Percentiles rank a stretch among this genome's conserved stretches.
These are phyloP conservation scores for Saguinus midas DNA, from an alignment of 2,113 vertebrate genomes.

Conservation along the genomic window DNA sequence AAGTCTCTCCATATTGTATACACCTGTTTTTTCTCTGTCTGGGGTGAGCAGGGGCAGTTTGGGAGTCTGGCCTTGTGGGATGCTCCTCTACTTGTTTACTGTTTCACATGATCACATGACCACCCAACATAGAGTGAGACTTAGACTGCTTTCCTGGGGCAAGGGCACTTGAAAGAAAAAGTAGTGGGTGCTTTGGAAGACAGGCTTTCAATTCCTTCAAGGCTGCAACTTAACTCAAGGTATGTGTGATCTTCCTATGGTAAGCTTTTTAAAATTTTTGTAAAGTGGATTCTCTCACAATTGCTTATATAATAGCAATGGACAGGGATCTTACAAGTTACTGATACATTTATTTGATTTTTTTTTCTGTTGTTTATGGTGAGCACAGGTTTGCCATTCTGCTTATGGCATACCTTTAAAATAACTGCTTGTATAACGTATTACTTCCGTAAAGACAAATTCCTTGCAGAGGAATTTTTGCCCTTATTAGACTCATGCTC, in stretches of 20 bases:
- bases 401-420: neutral
- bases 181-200: neutral
- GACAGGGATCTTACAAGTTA: neutral
- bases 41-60: neutral
- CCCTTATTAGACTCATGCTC: neutral
- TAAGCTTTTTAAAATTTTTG: neutral
- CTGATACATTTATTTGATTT: neutral
- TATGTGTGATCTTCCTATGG: neutral
- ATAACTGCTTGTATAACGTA: neutral
- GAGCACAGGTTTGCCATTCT: neutral
- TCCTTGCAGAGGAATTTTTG: slow-evolving; percentile 6
- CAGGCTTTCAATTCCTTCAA: neutral
- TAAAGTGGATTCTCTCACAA: neutral
- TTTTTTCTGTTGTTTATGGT: slow-evolving; percentile 19
- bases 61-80: neutral
- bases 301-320: neutral
- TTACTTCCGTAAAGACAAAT: neutral
- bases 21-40: neutral
- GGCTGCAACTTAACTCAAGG: neutral
- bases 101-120: neutral
- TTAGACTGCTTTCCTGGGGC: neutral
- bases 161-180: neutral
- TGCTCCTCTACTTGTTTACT: neutral
- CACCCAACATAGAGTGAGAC: neutral
- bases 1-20: neutral